Evolutionary conservation across 2,888 invertebrate species (phyloP), one percentile per base, ranked within the genome.

Genomic region (Cryptocheilus praepositus): DNA sequence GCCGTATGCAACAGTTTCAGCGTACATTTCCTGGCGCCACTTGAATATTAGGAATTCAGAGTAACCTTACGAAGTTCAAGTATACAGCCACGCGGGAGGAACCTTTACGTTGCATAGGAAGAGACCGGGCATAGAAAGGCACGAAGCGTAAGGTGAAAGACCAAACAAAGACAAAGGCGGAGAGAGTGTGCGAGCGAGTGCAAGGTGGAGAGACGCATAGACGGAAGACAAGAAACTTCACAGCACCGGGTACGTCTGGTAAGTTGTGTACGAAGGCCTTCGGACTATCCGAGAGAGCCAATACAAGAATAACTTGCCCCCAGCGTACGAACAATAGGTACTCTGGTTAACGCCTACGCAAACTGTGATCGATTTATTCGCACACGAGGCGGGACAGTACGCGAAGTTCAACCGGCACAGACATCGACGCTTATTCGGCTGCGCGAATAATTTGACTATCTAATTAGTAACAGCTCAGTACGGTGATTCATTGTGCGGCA

Each of bases 161-260:
- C 1, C 8, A 16, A 55, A 46, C 0, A 21, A 18, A 25, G 16
- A 46, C n/a, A 45, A n/a, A n/a, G 56, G 61, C 36, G 8, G 52
- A 54, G 28, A 25, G 61, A 66, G 63, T 58, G 63, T 63, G 45
- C 44, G 25, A 36, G 65, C 28, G 49, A 36, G 62, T 64, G 22
- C 22, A 44, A 60, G 59, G 45, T 15, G 56, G 5, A 18, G 22
- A 13, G 21, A 46, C 7, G 28, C 28, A 46, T 16, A 46, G 46
- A 16, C 16, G 13, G 46, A 46, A 28, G 28, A 7, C 28, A 28
- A 28, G 28, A 28, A 28, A 28, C 28, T 28, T 28, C 7, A 7
- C 4, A 28, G 28, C 28, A 28, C 3, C 28, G 28, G 28, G 28
- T 28, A 28, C 8, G 36, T 36, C 36, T 36, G 36, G 1, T 36